These are phyloP conservation scores for Thymelicus lineola DNA, from an alignment of 2,888 invertebrate genomes.

Conservation along the genomic window DNA sequence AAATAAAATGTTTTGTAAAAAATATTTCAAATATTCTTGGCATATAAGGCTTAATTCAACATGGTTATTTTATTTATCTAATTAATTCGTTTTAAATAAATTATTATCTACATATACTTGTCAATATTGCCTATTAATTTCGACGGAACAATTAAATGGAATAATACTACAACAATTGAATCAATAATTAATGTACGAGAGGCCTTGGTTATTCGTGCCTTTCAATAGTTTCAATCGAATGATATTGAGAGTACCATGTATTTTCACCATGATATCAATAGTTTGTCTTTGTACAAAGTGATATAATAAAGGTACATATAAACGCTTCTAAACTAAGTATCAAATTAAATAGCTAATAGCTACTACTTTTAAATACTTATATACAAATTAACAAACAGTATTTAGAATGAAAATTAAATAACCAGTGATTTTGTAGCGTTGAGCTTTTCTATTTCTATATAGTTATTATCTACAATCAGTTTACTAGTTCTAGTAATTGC, in stretches of 20 bases:
- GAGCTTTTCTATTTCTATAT: constrained; percentile 47
- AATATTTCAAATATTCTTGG: not conserved
- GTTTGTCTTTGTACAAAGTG: not conserved
- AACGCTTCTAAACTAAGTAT: not conserved
- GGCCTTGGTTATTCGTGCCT: no score
- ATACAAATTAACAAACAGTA: constrained; percentile 21
- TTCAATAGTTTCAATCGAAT: no score
- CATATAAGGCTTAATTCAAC: no score
- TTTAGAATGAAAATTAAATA: not conserved
- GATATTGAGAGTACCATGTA: no score
- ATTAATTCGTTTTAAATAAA: no score
- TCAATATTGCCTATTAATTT: no score
- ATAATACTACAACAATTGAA: no score
- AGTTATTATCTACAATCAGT: constrained; percentile 52
- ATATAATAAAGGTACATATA: not conserved
- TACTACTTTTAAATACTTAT: constrained; percentile 15
- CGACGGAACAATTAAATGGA: no score
- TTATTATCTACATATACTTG: no score
- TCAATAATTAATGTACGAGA: no score
- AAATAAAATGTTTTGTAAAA: not conserved
- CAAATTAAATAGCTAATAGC: not conserved
- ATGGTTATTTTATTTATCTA: no score
- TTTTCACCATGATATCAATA: not conserved
- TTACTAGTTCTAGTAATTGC: constrained; percentile 33
- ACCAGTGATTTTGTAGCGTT: constrained; percentile 53